A percentile compares a stretch with the other conserved stretches of the same genome.
Evolutionary conservation across 2,797 vertebrate species (phyloP).

Genomic region (Nothura maculosa): DNA sequence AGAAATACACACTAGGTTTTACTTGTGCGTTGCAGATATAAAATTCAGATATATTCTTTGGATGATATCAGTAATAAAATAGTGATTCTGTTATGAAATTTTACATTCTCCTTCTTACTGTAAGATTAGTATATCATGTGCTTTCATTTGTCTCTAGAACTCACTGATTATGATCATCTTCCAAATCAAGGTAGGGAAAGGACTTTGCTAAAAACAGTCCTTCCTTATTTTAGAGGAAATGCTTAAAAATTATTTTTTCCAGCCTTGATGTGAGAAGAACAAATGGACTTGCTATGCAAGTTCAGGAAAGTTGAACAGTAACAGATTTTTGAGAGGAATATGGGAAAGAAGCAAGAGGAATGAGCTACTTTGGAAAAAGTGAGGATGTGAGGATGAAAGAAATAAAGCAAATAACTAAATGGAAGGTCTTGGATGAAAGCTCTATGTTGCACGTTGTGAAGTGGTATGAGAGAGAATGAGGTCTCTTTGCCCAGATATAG

Average conservation of each 20-base stretch:
- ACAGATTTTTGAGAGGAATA: neutral
- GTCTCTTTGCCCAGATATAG: neutral
- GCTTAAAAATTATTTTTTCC: neutral
- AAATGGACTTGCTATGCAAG: neutral
- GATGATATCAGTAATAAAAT: slow-evolving; percentile 75
- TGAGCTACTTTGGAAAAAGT: neutral
- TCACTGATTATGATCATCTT: neutral
- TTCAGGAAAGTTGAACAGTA: neutral
- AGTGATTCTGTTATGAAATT: slow-evolving; percentile 62
- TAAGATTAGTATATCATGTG: slow-evolving; percentile 21
- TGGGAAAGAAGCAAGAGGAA: neutral
- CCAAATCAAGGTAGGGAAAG: neutral
- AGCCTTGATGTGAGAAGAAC: neutral
- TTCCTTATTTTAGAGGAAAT: neutral
- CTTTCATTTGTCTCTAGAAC: neutral
- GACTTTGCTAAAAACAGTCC: neutral
- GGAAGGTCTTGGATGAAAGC: neutral
- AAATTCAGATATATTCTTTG: slow-evolving; percentile 73
- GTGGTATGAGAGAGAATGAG: neutral
- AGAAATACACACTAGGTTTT: slow-evolving; percentile 76
- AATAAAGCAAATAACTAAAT: neutral
- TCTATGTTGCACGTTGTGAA: neutral
- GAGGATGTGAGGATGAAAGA: neutral
- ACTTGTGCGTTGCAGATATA: slow-evolving; percentile 73
- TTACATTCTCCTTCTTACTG: slow-evolving; percentile 57